phyloP scores from a whole-genome alignment of 2,113 vertebrate species.

The Phalacrocorax aristotelis region DNA sequence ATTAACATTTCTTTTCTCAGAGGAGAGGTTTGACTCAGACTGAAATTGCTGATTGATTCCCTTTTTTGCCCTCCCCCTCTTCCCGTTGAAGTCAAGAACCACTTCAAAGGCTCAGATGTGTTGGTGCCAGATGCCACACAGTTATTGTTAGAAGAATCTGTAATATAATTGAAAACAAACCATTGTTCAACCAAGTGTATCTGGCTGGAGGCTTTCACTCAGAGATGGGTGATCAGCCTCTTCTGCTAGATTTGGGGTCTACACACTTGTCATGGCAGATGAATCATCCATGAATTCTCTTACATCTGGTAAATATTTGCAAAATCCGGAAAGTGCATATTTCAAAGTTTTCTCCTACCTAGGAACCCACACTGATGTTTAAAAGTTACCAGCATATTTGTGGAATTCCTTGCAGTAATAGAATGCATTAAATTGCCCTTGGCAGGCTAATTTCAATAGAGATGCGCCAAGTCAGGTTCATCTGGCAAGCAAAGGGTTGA shows the following conservation, averaged over 20 bases:
- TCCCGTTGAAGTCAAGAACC: conserved; percentile 55
- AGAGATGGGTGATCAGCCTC: conserved; percentile 65
- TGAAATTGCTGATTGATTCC: conserved; percentile 15
- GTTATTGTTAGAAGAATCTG: conserved; percentile 78
- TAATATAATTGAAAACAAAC: conserved; percentile 83
- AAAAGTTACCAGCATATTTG: conserved; percentile 67
- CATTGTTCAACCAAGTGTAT: conserved; percentile 42
- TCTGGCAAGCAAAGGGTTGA: not conserved
- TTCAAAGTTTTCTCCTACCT: conserved; percentile 41
- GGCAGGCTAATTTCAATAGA: conserved; percentile 15
- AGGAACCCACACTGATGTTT: conserved; percentile 54
- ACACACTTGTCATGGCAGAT: conserved; percentile 80
- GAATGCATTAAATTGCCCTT: conserved; percentile 46
- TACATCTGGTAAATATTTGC: conserved; percentile 88
- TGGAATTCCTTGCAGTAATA: conserved; percentile 71
- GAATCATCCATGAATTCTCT: conserved; percentile 79
- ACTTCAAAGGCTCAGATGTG: conserved; percentile 81
- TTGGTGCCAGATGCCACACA: conserved; percentile 73
- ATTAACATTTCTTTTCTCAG: not conserved
- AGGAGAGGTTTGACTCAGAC: not conserved
- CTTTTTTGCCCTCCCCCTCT: not conserved
- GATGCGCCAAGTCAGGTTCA: conserved; percentile 3
- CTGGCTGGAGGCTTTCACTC: conserved; percentile 53
- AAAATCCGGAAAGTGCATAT: conserved; percentile 77
- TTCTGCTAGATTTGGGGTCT: conserved; percentile 79